Evolutionary conservation across 2,888 invertebrate species (phyloP).

Genomic region (Cantharis rustica): DNA sequence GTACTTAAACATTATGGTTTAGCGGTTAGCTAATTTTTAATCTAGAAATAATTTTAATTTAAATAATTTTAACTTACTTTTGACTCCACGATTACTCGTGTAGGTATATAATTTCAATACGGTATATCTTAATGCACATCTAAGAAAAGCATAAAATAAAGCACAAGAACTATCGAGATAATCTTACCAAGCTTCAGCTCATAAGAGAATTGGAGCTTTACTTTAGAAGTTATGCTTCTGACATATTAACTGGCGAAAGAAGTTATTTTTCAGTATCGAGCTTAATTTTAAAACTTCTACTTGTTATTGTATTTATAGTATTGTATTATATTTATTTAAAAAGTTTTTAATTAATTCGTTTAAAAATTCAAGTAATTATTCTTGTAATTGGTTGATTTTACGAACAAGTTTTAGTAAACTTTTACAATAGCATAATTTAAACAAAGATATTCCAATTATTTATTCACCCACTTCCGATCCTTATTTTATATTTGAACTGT

Average conservation of each 20-base stretch:
- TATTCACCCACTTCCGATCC: background rate
- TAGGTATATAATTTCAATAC: background rate
- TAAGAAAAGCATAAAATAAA: background rate
- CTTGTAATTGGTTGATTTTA: background rate
- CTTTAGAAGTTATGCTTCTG: too few species aligned
- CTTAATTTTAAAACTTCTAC: background rate
- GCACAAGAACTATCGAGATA: background rate
- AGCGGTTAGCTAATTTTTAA: background rate
- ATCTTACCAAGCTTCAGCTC: background rate
- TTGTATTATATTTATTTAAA: background rate
- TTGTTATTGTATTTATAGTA: background rate
- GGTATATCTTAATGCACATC: background rate
- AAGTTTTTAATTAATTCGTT: background rate
- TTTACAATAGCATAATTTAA: background rate
- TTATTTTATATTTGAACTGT: background rate
- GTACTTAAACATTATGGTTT: background rate
- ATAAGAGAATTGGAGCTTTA: background rate
- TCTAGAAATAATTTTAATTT: background rate
- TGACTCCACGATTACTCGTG: background rate
- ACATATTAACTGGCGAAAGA: background rate
- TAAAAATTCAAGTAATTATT: background rate
- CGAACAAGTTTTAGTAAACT: background rate
- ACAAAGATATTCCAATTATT: background rate
- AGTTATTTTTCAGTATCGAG: background rate
- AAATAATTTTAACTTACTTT: background rate